Base-by-base conservation (phyloP, 2,888 invertebrate genomes). In the Altica lythri region DNA sequence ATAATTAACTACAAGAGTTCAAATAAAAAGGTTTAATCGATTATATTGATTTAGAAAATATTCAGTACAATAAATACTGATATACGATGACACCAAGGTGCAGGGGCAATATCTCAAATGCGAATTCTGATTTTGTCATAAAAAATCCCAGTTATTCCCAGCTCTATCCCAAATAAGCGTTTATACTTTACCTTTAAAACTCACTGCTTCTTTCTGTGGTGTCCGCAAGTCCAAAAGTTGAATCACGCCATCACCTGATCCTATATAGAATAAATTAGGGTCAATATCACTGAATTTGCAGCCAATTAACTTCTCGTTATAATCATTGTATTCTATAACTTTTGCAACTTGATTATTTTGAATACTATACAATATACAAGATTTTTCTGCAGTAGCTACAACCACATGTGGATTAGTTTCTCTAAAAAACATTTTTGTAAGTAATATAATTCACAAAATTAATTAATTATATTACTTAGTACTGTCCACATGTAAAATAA, bases 221-320 rank as follows among this genome's bases (percentile, higher is more conserved):
- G 77, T 75, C 66, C 88, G 75, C 1, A 83, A 76, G 71, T 89
- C 88, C 81, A 84, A 87, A 44, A 84, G 68, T 64, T 80, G 82
- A 19, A 88, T 75, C 14, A 71, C 61, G 0, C 86, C 85, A 69
- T 85, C 81, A 34, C 75, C 73, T 0, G 81, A 82, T 0, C 81
- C 79, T 0, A 82, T 81, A 67, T 84, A 87, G 14, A 88, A 62
- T 35, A 85, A 73, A 68, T 83, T 75, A 44, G 79, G 80, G 45
- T 84, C 81, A 12, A 74, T 76, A 0, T 79, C 79, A 66, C 81
- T 81, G 68, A 84, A 86, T 60, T 81, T 83, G 5, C 85, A 75
- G 45, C 83, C 84, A 0, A 81, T 77, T 4, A 85, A 72, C 1
- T 74, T 67, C 37, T 80, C 77, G 30, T 71, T 63, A 65, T 81